Evolutionary conservation across 2,888 invertebrate genomes (phyloP).

Genomic region (Watsonalla cultraria): DNA sequence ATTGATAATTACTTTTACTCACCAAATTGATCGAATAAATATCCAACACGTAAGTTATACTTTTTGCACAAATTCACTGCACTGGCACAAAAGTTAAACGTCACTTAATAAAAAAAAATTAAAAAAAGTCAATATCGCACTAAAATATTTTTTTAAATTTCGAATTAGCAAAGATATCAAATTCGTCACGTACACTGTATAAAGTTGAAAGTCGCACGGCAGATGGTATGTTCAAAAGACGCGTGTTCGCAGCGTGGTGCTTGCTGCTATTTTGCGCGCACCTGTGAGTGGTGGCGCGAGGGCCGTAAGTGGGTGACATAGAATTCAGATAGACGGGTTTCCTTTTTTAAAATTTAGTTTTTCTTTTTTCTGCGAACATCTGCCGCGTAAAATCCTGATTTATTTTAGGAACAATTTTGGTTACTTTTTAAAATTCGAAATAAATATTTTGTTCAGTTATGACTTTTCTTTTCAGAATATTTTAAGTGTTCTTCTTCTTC

Average conservation of each 20-base stretch:
- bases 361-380: slow-evolving; percentile 10
- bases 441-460: no score
- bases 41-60: slow-evolving; percentile 3
- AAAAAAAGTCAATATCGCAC: slow-evolving; percentile 13
- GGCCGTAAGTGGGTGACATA: slow-evolving; percentile 51
- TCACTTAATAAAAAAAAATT: not conserved
- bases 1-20: slow-evolving; percentile 2
- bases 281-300: slow-evolving; percentile 35
- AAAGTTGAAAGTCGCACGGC: slow-evolving; percentile 30
- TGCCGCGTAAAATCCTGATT: not conserved
- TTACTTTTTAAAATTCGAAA: no score
- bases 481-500: no score
- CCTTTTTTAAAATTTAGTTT: slow-evolving; percentile 19
- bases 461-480: no score
- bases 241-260: slow-evolving; percentile 58
- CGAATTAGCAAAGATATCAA: slow-evolving; percentile 10
- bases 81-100: slow-evolving; percentile 8
- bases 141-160: slow-evolving; percentile 3
- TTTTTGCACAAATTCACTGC: slow-evolving; percentile 25
- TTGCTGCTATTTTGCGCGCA: slow-evolving; percentile 63
- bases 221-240: slow-evolving; percentile 19
- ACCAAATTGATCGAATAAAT: slow-evolving; percentile 8
- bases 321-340: slow-evolving; percentile 35
- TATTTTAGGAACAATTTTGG: not conserved
- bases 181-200: slow-evolving; percentile 7